phyloP scores from a whole-genome alignment of 1,140 invertebrate genomes.

The Aphelinus certus region DNA sequence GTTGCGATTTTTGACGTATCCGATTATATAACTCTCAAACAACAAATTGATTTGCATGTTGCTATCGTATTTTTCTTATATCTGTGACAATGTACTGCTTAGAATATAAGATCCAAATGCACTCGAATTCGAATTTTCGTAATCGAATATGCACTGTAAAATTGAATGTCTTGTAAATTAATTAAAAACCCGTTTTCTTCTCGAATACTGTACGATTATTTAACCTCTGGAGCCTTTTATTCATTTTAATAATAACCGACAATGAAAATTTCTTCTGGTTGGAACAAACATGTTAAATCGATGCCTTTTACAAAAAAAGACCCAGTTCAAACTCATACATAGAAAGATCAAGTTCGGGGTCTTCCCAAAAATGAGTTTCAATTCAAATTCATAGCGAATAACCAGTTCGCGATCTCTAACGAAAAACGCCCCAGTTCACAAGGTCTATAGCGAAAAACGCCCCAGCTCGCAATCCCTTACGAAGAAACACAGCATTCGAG shows the following conservation, averaged over 20 bases:
- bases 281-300: too few relatives aligned
- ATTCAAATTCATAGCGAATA: too few relatives aligned
- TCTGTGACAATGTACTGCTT: conserved; percentile 17
- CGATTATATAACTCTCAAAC: not conserved
- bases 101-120: conserved; percentile 13
- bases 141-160: conserved; percentile 12
- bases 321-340: too few relatives aligned
- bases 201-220: not conserved
- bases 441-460: too few relatives aligned
- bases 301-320: too few relatives aligned
- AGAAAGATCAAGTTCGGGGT: too few relatives aligned
- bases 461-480: too few relatives aligned
- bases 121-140: conserved; percentile 14
- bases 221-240: not conserved
- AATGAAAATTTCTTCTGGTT: too few relatives aligned
- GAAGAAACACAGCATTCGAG: too few relatives aligned
- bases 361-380: too few relatives aligned
- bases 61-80: conserved; percentile 1
- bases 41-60: not conserved
- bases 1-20: not conserved
- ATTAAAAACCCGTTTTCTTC: conserved; percentile 29
- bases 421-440: too few relatives aligned
- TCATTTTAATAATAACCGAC: not conserved
- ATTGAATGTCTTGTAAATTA: conserved; percentile 29
- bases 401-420: too few relatives aligned